A percentile compares a stretch with the other conserved stretches of the same genome.
phyloP scores from a whole-genome alignment of 2,888 invertebrate species.

The Mythimna lalbum region DNA sequence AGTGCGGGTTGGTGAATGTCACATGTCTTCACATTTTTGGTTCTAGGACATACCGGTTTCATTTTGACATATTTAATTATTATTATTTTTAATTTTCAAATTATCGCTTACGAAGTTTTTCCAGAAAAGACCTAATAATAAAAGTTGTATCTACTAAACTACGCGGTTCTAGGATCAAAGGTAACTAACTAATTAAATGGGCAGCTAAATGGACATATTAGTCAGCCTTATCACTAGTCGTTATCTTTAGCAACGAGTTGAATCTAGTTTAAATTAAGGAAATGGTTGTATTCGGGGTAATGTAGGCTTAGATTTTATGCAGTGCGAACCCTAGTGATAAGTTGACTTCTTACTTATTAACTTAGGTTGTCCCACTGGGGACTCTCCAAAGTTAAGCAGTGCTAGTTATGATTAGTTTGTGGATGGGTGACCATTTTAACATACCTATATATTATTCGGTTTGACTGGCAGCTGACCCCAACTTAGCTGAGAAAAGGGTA shows the following conservation, averaged over 20 bases:
- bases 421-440: too few species aligned
- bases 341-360: not conserved
- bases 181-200: conserved; percentile 25
- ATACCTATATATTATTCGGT: too few species aligned
- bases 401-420: too few species aligned
- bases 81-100: too few species aligned
- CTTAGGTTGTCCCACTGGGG: not conserved
- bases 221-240: conserved; percentile 8
- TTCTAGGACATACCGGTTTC: too few species aligned
- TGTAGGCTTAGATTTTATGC: not conserved
- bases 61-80: too few species aligned
- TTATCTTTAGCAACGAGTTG: conserved; percentile 8
- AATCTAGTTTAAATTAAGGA: conserved; percentile 17
- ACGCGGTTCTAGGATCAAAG: conserved; percentile 1
- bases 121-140: not conserved
- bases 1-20: too few species aligned
- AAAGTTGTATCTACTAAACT: not conserved
- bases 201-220: conserved; percentile 18
- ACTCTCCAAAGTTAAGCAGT: too few species aligned
- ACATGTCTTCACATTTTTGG: too few species aligned
- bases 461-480: too few species aligned
- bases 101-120: too few species aligned
- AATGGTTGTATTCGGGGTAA: not conserved
- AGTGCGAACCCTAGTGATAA: not conserved
- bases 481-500: too few species aligned